Base-by-base conservation (phyloP, 2,113 vertebrate species). In the Trematomus loennbergii region DNA sequence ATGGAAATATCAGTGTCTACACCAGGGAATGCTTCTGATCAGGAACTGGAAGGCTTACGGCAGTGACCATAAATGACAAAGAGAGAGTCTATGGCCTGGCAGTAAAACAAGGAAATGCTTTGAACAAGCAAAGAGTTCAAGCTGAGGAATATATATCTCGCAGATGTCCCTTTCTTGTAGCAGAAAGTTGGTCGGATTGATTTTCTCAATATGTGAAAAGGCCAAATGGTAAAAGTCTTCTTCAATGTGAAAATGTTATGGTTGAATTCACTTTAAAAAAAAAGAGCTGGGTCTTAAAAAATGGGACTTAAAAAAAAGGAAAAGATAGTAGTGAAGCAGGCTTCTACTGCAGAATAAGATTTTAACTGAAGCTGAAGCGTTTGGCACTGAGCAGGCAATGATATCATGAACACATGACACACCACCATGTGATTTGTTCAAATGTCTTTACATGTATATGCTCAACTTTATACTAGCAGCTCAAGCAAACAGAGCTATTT, bases 331-430 rank as follows among this genome's bases (percentile, higher is more conserved):
- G 9, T 22, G 60, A 72, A 85, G 85, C 78, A 81, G 78, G 49
- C 48, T 87, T 85, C 85, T 81, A 83, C 77, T 87, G 86, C 63
- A 70, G 73, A 72, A 52, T 69, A 68, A 76, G 58, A 88, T 70
- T 82, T 65, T 75, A 82, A 88, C 61, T 81, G 66, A 73, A 79
- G 83, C 79, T 84, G 77, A 88, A 85, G 70, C 67, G 90, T 90
- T 94, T 94, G 93, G 94, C 94, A 95, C 92, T 60, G 89, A 79
- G 83, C 60, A 81, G 75, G 77, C 65, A 40, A 79, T 29, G 55
- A 75, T 84, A 68, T 86, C 64, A 60, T 48, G 64, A 63, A 84
- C 22, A 48, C 80, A 78, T 79, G 60, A 83, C 53, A 79, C 82
- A 78, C 64, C 78, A 87, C 63, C 66, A 59, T 33, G 54, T 66